Percentiles rank a stretch among this genome's conserved stretches.
Conservation (phyloP, 2,888 invertebrate species). For the Drosophila affinis region DNA sequence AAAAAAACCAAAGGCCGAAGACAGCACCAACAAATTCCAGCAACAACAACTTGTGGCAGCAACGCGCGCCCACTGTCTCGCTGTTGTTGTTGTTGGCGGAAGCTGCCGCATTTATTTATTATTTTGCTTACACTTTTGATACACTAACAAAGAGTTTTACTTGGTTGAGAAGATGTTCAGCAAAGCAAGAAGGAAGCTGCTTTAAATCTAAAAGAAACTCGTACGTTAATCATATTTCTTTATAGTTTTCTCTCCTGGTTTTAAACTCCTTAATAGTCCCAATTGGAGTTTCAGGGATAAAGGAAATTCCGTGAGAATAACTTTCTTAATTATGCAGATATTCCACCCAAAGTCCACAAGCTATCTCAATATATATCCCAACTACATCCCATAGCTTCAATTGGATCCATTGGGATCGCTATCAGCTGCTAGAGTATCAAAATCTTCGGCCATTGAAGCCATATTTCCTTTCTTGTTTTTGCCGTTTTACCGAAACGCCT, state of each 20-base stretch:
- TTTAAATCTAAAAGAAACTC: too few relatives aligned
- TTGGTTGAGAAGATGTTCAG: not conserved
- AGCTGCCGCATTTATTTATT: conserved; percentile 67
- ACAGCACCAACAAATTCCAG: conserved; percentile 34
- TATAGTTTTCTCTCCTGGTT: too few relatives aligned
- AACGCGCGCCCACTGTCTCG: conserved; percentile 44
- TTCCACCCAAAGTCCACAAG: too few relatives aligned
- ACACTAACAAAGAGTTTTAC: not conserved
- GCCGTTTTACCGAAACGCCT: conserved; percentile 34
- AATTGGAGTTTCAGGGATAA: too few relatives aligned
- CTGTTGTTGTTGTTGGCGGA: conserved; percentile 59
- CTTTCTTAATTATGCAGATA: too few relatives aligned
- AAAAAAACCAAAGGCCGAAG: conserved; percentile 56
- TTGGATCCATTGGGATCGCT: too few relatives aligned
- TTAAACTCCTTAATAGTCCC: too few relatives aligned
- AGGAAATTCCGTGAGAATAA: too few relatives aligned
- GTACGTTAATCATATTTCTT: too few relatives aligned
- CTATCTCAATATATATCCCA: too few relatives aligned
- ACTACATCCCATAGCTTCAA: too few relatives aligned
- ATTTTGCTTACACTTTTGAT: conserved; percentile 40
- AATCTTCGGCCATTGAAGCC: not conserved
- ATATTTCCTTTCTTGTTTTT: conserved; percentile 38
- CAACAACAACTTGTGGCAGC: conserved; percentile 41
- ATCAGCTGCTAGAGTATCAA: not conserved
- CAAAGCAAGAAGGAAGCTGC: not conserved